Evolutionary conservation across 1,140 invertebrate species (phyloP), one percentile per base, ranked within the genome.

Genomic region (Prorops nasuta): DNA sequence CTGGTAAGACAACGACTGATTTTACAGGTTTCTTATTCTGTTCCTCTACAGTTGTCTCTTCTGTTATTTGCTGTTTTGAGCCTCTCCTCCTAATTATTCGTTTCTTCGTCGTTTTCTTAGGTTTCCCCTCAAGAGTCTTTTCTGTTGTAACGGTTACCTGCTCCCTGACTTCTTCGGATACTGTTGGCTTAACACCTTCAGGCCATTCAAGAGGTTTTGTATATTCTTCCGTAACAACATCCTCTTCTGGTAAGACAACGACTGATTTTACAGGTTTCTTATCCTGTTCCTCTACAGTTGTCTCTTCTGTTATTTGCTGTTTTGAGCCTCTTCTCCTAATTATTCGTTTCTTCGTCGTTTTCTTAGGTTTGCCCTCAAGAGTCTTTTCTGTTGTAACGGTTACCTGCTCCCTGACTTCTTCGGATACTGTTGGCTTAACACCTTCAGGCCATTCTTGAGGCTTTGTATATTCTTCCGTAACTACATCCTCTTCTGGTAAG

Each of bases 281-380:
- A 12, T 53, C 52, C 44, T 56, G 24, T 16, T 61, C 55, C 14
- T 65, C 63, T 4, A 58, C 36, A 0, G 58, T 64, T 1, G 52
- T 42, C 4, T 54, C 47, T 32, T 60, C 60, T 0, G 35, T 55
- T 0, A 59, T 52, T 8, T 64, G 48, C 40, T 63, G 54, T 19
- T 60, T 49, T 12, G 40, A 34, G 0, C 58, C 66, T 36, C 58
- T 64, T 1, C 48, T 43, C 7, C 42, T 61, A 0, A 55, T 53
- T 7, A 59, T 15, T 19, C 46, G 56, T 32, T 60, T 64, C 8
- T 49, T 66, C 0, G 32, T 58, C 0, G 32, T 38, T 38, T 76
- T 77, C 4, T 66, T 71, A 0, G 71, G 68, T 35, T 74, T 76
- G 0, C 73, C 74, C 49, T 73, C 64, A 28, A 60, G 66, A 0